Conservation (phyloP, 2,888 invertebrate species). For the Lepeophtheirus nordmannii region DNA sequence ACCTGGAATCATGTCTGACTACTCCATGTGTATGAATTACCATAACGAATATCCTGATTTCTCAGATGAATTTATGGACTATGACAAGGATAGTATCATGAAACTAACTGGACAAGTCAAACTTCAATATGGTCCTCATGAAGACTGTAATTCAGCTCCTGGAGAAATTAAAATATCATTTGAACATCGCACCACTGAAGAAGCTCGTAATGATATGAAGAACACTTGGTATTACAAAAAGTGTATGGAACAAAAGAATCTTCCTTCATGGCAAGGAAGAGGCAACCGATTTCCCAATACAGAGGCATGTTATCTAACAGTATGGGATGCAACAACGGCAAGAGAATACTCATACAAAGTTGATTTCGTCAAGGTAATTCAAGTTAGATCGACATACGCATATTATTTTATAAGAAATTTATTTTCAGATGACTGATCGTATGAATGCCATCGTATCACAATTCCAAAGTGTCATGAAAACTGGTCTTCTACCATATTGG, state of each 20-base stretch:
- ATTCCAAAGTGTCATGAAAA: constrained; percentile 59
- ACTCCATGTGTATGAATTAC: constrained; percentile 13
- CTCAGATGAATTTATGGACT: constrained; percentile 11
- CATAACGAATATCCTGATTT: constrained; percentile 21
- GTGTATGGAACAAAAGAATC: constrained; percentile 20
- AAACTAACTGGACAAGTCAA: neutral
- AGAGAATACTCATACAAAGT: constrained; percentile 20
- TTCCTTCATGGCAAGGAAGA: constrained; percentile 11
- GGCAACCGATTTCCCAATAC: constrained; percentile 7
- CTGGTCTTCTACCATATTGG: constrained; percentile 23
- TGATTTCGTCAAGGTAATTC: constrained; percentile 18
- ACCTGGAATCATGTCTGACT: constrained; percentile 13
- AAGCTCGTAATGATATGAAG: constrained; percentile 2
- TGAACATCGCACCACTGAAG: constrained; percentile 18
- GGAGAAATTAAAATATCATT: constrained; percentile 11
- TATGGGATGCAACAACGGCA: constrained; percentile 22
- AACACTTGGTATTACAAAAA: constrained; percentile 22
- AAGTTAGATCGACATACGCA: neutral
- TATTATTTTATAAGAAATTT: neutral
- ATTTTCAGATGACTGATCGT: constrained; percentile 68
- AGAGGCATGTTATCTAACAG: constrained; percentile 19
- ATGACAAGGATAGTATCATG: neutral
- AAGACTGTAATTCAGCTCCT: neutral
- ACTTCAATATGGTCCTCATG: constrained; percentile 16
- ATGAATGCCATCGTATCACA: constrained; percentile 78